Percentiles rank a stretch among this genome's conserved stretches.
Evolutionary conservation across 2,888 invertebrate species (phyloP).

Genomic region (Cosmopolites sordidus): DNA sequence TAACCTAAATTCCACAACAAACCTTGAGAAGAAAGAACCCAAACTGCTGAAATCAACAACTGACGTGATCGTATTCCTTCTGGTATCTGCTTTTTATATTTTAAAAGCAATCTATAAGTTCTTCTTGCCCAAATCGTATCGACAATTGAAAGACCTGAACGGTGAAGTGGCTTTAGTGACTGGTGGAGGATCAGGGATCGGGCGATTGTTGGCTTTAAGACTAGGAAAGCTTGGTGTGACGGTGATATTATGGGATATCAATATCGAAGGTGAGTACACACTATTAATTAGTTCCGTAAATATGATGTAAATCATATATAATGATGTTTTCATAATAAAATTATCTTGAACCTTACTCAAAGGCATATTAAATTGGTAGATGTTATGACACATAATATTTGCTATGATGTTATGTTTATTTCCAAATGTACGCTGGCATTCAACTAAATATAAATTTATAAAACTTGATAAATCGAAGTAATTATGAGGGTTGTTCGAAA

Average conservation of each 20-base stretch:
- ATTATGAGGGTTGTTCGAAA: too few species aligned
- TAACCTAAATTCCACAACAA: background rate
- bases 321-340: background rate
- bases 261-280: slow-evolving; percentile 77
- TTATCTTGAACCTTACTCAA: too few species aligned
- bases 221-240: slow-evolving; percentile 73
- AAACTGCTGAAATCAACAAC: slow-evolving; percentile 54
- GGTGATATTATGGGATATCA: slow-evolving; percentile 88
- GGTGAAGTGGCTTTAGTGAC: slow-evolving; percentile 82
- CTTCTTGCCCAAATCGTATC: slow-evolving; percentile 58
- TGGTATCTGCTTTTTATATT: slow-evolving; percentile 43
- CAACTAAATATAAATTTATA: too few species aligned
- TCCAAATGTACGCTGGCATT: too few species aligned
- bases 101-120: slow-evolving; percentile 33
- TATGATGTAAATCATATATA: background rate
- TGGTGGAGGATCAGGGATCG: slow-evolving; percentile 84
- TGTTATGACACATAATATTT: too few species aligned
- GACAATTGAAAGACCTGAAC: slow-evolving; percentile 63
- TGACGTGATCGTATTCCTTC: slow-evolving; percentile 50
- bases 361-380: too few species aligned
- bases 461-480: too few species aligned
- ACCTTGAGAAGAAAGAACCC: slow-evolving; percentile 37
- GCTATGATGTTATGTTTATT: too few species aligned
- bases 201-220: slow-evolving; percentile 69
- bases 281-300: too few species aligned